Base-by-base conservation (phyloP, 37 sponge, comb jelly and placozoan species). In the Haliclona indistincta region DNA sequence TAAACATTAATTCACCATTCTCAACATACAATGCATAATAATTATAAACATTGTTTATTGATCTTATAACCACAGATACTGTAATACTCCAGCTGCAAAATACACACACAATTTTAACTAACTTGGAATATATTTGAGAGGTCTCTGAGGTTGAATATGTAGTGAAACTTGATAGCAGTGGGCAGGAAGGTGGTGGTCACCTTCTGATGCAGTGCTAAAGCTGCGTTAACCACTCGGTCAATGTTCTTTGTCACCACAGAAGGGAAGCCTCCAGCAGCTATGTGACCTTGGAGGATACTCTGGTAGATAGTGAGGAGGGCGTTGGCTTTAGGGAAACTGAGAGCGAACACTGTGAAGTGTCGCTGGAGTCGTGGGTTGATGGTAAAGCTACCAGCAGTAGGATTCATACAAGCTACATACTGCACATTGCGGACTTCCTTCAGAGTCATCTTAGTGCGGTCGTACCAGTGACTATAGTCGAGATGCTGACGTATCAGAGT, bases 351-450 rank as follows among this genome's bases (percentile, higher is more conserved):
- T 76, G 89, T 86, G 80, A 98, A 98, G 73, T 98, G 99, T 45
- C 99, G 82, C 82, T 97, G 99, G n/a, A 98, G 91, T 29, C 99
- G 78, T 2, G 99, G 83, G 80, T 98, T 98, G 82, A 98, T 95
- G 81, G 99, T 98, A 86, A 98, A 98, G 78, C 93, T 92, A 35
- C 99, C 99, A 65, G 99, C 96, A 43, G 99, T 98, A 25, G 99
- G 99, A 75, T 98, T 98, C 99, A 98, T 98, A 64, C 99, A 98
- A 56, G 99, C 94, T 35, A 94, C 93, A 80, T 98, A 98, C 74
- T 98, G 99, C 29, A 86, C 87, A 77, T 92, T 92, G 76, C 84
- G 93, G 58, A 98, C 81, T 54, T 98, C 99, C 80, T 98, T 98
- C 64, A 98, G 86, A 11, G 74, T 86, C 74, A 95, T 70, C 85